These are phyloP conservation scores for Lanistes nyassanus DNA, from an alignment of 1,140 invertebrate species.

Conservation along the genomic window DNA sequence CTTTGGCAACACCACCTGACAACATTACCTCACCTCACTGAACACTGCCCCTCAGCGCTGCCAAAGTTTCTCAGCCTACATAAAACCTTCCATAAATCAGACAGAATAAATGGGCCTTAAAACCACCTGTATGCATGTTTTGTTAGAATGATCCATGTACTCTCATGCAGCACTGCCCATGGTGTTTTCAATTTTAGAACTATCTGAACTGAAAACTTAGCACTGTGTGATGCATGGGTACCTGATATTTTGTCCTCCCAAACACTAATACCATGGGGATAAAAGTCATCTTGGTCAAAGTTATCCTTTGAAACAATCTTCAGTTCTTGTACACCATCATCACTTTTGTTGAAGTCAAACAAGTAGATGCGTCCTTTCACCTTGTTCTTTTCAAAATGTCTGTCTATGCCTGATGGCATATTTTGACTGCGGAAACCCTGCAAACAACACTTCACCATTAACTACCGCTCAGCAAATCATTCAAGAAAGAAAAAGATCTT, in stretches of 20 bases:
- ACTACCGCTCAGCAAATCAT: no score
- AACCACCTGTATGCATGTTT: no score
- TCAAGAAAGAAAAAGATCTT: background rate
- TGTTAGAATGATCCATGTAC: no score
- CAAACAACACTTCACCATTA: background rate
- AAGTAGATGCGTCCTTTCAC: conserved; percentile 39
- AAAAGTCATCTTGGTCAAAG: conserved; percentile 39
- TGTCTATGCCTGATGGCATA: conserved; percentile 13
- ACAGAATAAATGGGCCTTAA: no score
- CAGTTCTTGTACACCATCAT: conserved; percentile 32
- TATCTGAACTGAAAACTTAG: no score
- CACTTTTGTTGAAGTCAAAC: conserved; percentile 38
- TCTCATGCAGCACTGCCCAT: no score
- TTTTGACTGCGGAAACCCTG: conserved; percentile 31
- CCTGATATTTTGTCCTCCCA: conserved; percentile 42
- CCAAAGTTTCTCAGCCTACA: no score
- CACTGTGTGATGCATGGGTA: conserved; percentile 3
- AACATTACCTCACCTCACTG: no score
- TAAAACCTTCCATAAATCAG: no score
- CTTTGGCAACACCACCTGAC: no score
- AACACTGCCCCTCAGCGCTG: no score
- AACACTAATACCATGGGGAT: conserved; percentile 48
- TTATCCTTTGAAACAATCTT: conserved; percentile 23
- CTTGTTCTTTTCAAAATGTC: conserved; percentile 29
- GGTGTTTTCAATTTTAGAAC: no score